Evolutionary conservation across 2,113 vertebrate species (phyloP).

Genomic region (Genyomyrus donnyi): DNA sequence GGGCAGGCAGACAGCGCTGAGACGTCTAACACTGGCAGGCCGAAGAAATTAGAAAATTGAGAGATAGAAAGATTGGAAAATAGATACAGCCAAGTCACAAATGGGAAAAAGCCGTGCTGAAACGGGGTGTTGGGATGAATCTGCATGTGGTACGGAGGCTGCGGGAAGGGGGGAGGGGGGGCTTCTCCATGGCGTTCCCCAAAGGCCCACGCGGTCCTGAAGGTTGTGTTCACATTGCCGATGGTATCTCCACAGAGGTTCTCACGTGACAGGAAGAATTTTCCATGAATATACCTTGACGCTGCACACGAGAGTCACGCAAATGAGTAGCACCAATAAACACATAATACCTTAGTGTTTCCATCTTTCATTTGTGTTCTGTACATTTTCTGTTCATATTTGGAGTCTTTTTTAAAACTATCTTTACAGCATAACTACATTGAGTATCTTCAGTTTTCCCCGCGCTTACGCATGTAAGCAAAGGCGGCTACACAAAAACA

Average conservation of each 20-base stretch:
- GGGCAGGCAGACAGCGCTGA: constrained; percentile 31
- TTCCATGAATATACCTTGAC: not conserved
- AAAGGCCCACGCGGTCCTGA: constrained; percentile 40
- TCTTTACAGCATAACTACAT: not conserved
- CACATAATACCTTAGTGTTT: not conserved
- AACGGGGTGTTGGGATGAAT: not conserved
- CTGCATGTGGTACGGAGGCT: not conserved
- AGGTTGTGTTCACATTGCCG: constrained; percentile 45
- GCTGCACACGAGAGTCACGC: not conserved
- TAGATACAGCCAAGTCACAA: not conserved
- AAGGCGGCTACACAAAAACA: not conserved
- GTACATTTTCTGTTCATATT: not conserved
- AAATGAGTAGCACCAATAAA: not conserved
- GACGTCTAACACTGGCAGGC: constrained; percentile 29
- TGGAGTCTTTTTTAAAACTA: not conserved
- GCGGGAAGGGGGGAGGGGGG: not conserved
- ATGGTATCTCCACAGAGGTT: constrained; percentile 38
- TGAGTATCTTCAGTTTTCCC: not conserved
- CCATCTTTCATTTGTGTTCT: not conserved
- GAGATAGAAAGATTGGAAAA: constrained; percentile 10
- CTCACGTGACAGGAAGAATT: not conserved
- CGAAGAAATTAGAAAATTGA: constrained; percentile 18
- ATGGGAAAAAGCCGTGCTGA: not conserved
- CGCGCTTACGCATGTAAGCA: not conserved
- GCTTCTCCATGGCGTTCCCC: not conserved